Evolutionary conservation across 2,113 vertebrate species (phyloP).

Genomic region (Jacana jacana): DNA sequence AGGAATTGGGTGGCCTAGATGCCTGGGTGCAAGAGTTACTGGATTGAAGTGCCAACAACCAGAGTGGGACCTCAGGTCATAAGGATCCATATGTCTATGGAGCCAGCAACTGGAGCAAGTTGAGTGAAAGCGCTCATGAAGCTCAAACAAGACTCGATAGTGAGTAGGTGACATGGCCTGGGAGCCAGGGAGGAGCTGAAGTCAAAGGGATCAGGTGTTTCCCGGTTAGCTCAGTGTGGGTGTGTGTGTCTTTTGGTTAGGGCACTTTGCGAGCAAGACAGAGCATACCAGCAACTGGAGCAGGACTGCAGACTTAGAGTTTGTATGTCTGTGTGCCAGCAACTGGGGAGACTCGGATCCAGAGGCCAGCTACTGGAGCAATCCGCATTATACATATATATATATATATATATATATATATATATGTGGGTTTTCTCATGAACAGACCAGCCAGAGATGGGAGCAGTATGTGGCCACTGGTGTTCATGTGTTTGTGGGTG

Average conservation of each 20-base stretch:
- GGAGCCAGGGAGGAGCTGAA: background rate
- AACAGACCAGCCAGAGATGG: background rate
- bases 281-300: background rate
- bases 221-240: too few relatives aligned
- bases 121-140: background rate
- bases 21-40: background rate
- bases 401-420: background rate
- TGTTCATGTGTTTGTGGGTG: background rate
- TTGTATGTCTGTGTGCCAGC: fast-evolving
- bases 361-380: background rate
- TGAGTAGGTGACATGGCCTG: background rate
- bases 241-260: background rate
- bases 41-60: background rate
- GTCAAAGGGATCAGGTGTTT: background rate
- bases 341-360: background rate
- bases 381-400: background rate
- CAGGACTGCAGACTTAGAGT: background rate
- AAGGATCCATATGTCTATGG: background rate
- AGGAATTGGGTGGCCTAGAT: fast-evolving
- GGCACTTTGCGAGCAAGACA: background rate
- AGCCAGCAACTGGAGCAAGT: background rate
- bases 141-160: background rate
- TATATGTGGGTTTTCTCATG: background rate
- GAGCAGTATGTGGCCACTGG: background rate
- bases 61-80: background rate